Conservation (phyloP, 2,113 vertebrate genomes). For the Aplodontia rufa region DNA sequence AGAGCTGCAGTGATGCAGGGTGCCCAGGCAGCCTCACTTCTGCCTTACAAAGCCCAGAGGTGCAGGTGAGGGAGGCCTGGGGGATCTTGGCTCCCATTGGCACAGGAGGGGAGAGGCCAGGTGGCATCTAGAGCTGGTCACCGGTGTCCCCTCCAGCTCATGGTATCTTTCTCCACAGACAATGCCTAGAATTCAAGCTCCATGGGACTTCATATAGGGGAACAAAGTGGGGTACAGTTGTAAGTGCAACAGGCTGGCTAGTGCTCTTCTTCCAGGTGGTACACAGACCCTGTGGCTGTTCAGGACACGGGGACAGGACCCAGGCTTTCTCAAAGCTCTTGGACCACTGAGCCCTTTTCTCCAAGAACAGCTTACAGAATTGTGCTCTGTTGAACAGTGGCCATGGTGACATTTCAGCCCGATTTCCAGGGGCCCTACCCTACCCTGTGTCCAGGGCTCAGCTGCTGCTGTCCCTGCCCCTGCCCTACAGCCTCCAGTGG, state of each 20-base stretch:
- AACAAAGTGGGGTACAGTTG: accelerated
- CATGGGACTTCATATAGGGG: accelerated
- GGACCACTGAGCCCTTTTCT: accelerated
- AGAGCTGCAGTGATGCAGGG: background rate
- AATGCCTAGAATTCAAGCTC: background rate
- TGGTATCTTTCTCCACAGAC: background rate
- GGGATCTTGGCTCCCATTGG: background rate
- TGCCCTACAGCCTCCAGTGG: accelerated
- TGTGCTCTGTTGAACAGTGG: background rate
- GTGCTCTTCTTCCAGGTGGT: background rate
- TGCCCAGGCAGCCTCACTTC: background rate
- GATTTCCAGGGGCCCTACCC: background rate
- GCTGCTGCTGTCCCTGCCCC: accelerated
- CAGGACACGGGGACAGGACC: too few species aligned
- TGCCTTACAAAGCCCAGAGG: background rate
- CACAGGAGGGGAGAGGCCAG: background rate
- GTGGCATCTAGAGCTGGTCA: too few species aligned
- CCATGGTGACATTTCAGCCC: background rate
- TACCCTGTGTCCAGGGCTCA: background rate
- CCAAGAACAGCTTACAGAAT: background rate
- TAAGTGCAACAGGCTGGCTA: background rate
- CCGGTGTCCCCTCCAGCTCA: background rate
- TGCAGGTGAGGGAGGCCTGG: too few species aligned
- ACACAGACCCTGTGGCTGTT: background rate
- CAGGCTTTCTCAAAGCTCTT: background rate